Base-by-base conservation (phyloP, 2,113 vertebrate genomes). In the Polypterus bichir region DNA sequence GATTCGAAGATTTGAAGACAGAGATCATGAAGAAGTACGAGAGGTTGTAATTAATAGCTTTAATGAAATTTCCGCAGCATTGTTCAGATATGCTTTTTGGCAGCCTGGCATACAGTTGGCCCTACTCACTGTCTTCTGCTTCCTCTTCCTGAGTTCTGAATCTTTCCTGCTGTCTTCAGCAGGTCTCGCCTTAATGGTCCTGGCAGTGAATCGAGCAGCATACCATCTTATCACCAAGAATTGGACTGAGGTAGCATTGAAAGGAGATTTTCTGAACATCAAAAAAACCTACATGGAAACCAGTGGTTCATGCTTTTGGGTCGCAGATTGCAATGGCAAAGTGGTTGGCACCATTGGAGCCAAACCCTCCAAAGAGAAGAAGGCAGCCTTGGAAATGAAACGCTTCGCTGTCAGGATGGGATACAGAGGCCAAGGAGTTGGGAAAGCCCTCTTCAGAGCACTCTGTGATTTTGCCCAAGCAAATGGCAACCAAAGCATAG, bases 181-280 rank as follows among this genome's bases (percentile, higher is more conserved):
- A 27, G 68, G 72, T 0, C 1, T 77, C 11, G 68, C 66, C 1
- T 70, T 78, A 7, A 52, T 72, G 1, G 48, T 84, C 55, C 70
- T 79, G 0, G 49, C 64, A 4, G 69, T 66, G 3, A 66, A 70
- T 8, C 70, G 77, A 10, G 57, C 66, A 2, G 65, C 81, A 27
- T 60, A 64, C 54, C 74, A 68, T 5, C 47, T 68, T 27, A 64
- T 68, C 9, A 76, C 77, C 71, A 51, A 67, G 6, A 0, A 61
- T 27, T 79, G 79, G 45, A 74, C 84, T 3, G 68, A 72, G 3
- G 74, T 67, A 44, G 78, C 80, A 54, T 68, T 85, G 9, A 62
- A 49, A 1, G 70, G 70, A 4, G 79, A 83, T 67, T 77, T 84
- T 52, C 52, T 57, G 56, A 80, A 84, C 68, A 81, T 83, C 49